phyloP scores from a whole-genome alignment of 2,797 vertebrate species.

The Sus cebifrons region DNA sequence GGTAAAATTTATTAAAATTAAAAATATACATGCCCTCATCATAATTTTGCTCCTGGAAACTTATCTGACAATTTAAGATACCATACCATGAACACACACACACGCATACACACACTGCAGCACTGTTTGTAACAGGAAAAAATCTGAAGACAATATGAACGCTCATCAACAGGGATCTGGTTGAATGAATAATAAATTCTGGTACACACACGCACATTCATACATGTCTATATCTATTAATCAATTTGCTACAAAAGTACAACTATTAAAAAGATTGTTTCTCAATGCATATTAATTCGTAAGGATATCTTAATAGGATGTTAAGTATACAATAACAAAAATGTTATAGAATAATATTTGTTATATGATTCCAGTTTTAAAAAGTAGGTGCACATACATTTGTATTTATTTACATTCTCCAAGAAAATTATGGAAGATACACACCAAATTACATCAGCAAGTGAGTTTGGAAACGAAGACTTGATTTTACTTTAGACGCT shows the following conservation, averaged over 20 bases:
- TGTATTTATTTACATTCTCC: slow-evolving; percentile 39
- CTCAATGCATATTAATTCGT: background rate
- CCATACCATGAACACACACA: background rate
- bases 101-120: background rate
- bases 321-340: slow-evolving; percentile 7
- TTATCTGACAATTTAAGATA: slow-evolving; percentile 38
- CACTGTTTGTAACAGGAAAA: background rate
- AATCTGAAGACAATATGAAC: background rate
- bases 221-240: too few relatives aligned
- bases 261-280: background rate
- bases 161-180: background rate
- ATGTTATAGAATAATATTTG: background rate
- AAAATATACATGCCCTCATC: background rate
- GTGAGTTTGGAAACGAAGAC: slow-evolving; percentile 6
- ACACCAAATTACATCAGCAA: slow-evolving; percentile 41
- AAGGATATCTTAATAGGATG: background rate
- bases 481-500: slow-evolving; percentile 25
- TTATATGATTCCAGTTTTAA: background rate
- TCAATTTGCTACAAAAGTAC: background rate
- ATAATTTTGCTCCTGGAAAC: slow-evolving; percentile 30
- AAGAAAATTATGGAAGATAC: slow-evolving; percentile 17
- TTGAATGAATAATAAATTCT: slow-evolving; percentile 39
- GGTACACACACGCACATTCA: background rate
- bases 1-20: background rate
- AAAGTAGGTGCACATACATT: background rate